Evolutionary conservation across 1,140 invertebrate genomes (phyloP), one percentile per base, ranked within the genome.

Genomic region (Melipona quadrifasciata): DNA sequence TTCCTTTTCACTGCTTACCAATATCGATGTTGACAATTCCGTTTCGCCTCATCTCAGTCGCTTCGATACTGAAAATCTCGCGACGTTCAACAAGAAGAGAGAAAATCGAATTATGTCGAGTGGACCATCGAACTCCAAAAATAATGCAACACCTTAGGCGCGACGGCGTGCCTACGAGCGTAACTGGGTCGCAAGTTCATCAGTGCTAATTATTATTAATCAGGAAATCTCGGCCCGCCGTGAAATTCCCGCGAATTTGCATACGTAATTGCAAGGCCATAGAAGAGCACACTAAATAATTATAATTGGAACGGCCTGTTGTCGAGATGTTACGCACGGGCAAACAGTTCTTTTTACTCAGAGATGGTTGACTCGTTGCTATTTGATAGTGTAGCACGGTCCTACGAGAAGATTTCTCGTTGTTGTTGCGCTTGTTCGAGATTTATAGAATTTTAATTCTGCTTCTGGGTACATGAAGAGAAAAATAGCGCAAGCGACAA

Each of bases 111-210:
- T 65, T 11, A 19, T n/a, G 17, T 2, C 27, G 39, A 31, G 73
- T 51, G 77, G 75, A 51, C 58, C 64, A 75, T 57, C 64, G 39
- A 72, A 78, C 39, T 80, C 82, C 77, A 57, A 89, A 89, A 86
- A 90, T 87, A 90, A 89, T 77, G 77, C 72, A 34, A 58, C 57
- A 75, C 53, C 39, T 82, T 47, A 65, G 57, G 73, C 72, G 80
- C 58, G 82, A 87, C 82, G 72, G 81, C 68, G 85, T 86, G 71
- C 34, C 19, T 47, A 47, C 39, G 77, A 83, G 65, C 72, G 58
- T 31, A 90, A 92, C 88, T 92, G 86, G 93, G 92, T 94, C 93
- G 91, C 92, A 93, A 94, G 91, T 94, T 93, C 93, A 93, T 92
- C 91, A 86, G 72, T 84, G 88, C 73, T 90, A 90, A 92, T 92